Conservation (phyloP, 2,797 vertebrate genomes). For the Valencia hispanica region DNA sequence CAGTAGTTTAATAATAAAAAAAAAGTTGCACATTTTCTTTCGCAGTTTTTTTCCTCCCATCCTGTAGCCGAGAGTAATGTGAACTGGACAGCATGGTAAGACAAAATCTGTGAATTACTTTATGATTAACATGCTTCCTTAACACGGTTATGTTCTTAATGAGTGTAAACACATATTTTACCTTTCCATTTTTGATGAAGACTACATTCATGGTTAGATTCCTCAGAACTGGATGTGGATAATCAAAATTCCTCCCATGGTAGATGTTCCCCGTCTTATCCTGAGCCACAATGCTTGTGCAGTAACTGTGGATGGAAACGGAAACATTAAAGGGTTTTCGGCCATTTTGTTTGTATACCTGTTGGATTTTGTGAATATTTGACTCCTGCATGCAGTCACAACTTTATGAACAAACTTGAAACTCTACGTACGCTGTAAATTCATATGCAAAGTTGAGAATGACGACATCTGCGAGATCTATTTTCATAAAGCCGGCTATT, state of each 20-base stretch:
- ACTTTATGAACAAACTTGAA: background rate
- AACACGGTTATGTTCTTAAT: background rate
- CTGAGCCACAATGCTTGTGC: slow-evolving; percentile 92
- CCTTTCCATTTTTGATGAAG: slow-evolving; percentile 87
- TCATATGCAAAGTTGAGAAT: slow-evolving; percentile 93
- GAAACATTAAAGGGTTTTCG: background rate
- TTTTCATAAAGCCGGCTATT: slow-evolving; percentile 73
- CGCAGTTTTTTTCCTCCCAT: too few species aligned
- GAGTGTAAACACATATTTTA: slow-evolving; percentile 69
- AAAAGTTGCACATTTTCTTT: too few species aligned
- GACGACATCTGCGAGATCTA: slow-evolving; percentile 81
- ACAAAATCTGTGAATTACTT: background rate
- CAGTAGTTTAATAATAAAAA: too few species aligned
- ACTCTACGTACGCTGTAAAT: slow-evolving; percentile 85
- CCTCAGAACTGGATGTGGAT: slow-evolving; percentile 80
- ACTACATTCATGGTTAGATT: slow-evolving; percentile 86
- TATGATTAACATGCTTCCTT: background rate
- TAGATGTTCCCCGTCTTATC: slow-evolving; percentile 86
- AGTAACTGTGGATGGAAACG: slow-evolving; percentile 83
- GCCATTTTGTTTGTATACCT: background rate
- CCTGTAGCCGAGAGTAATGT: too few species aligned
- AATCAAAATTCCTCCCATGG: slow-evolving; percentile 95
- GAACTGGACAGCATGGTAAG: background rate
- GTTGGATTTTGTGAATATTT: background rate
- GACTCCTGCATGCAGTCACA: background rate